phyloP scores from a whole-genome alignment of 2,888 invertebrate genomes.

The Bellardia bayeri region DNA sequence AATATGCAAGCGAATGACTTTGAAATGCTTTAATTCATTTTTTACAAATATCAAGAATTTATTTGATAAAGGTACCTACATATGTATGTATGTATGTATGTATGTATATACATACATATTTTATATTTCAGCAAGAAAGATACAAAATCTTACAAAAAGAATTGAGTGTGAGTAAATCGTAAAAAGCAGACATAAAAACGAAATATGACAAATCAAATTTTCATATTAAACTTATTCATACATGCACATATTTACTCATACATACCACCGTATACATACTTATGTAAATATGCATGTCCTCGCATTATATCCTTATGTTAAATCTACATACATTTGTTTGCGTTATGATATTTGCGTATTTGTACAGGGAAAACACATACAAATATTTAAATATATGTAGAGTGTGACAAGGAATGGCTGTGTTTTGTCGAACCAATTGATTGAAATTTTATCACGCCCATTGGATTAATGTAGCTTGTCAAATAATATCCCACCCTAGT shows the following conservation, averaged over 20 bases:
- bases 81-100: too few relatives aligned
- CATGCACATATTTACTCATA: background rate
- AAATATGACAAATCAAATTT: constrained; percentile 61
- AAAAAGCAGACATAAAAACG: constrained; percentile 46
- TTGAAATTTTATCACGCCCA: too few relatives aligned
- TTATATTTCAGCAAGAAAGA: background rate
- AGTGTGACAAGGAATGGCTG: background rate
- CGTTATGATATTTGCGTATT: constrained; percentile 11
- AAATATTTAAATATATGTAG: constrained; percentile 6
- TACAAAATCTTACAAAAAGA: background rate
- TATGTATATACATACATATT: background rate
- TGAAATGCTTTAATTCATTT: background rate
- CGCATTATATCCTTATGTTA: constrained; percentile 7
- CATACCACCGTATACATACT: background rate
- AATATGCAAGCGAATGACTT: constrained; percentile 38
- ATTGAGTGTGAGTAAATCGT: constrained; percentile 27
- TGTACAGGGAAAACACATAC: background rate
- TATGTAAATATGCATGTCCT: background rate
- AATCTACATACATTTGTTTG: background rate
- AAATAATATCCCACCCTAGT: too few relatives aligned
- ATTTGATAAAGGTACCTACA: background rate
- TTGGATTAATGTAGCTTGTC: too few relatives aligned
- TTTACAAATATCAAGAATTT: background rate
- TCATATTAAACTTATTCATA: constrained; percentile 24
- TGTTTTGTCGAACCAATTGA: background rate